phyloP scores from a whole-genome alignment of 2,888 invertebrate genomes.

The Agonum fuliginosum region DNA sequence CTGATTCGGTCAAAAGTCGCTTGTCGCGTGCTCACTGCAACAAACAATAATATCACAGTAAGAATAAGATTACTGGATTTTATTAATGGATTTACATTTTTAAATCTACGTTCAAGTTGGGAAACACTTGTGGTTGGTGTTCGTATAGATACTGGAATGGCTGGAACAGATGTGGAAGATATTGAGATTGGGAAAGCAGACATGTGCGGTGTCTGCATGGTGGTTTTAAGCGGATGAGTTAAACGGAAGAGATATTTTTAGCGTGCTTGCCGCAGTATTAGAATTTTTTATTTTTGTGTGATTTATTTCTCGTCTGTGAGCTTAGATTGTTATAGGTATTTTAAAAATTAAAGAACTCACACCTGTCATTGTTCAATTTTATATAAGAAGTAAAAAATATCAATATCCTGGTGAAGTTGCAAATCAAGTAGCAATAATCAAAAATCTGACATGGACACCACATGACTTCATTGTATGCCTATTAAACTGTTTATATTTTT shows the following conservation, averaged over 20 bases:
- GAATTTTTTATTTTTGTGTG: not conserved
- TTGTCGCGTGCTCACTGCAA: constrained; percentile 25
- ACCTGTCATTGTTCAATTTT: too few relatives aligned
- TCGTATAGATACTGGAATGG: not conserved
- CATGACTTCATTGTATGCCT: too few relatives aligned
- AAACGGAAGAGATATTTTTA: constrained; percentile 12
- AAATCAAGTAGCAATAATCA: too few relatives aligned
- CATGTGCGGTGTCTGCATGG: not conserved
- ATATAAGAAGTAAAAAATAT: too few relatives aligned
- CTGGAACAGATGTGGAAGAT: not conserved
- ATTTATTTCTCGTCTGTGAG: not conserved
- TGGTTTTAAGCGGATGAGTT: not conserved
- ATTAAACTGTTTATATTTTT: too few relatives aligned
- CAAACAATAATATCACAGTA: not conserved
- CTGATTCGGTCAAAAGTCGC: not conserved
- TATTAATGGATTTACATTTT: not conserved
- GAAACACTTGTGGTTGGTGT: not conserved
- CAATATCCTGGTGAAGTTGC: too few relatives aligned
- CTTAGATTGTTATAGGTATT: not conserved
- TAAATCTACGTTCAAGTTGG: not conserved
- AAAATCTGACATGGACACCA: too few relatives aligned
- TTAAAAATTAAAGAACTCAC: too few relatives aligned
- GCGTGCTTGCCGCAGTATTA: constrained; percentile 4
- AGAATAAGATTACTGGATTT: not conserved
- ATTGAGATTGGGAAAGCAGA: not conserved